A percentile compares a stretch with the other conserved stretches of the same genome.
These are phyloP conservation scores for Tenthredo livida DNA, from an alignment of 2,888 invertebrate species.

Conservation along the genomic window DNA sequence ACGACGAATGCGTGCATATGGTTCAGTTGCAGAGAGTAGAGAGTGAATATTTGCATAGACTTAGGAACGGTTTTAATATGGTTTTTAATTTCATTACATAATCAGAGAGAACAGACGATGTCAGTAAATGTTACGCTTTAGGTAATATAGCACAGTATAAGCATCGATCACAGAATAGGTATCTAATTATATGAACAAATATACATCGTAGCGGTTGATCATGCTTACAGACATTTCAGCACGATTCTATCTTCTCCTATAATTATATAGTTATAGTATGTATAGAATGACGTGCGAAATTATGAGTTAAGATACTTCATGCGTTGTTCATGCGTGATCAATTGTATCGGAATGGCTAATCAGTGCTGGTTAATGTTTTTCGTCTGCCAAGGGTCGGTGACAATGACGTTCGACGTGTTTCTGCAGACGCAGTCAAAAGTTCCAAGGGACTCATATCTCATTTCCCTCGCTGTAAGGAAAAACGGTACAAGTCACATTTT, in stretches of 20 bases:
- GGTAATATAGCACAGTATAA: background rate
- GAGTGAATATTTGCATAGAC: background rate
- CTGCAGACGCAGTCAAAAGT: conserved; percentile 38
- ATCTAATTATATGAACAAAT: background rate
- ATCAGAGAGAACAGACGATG: conserved; percentile 34
- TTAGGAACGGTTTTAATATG: conserved; percentile 19
- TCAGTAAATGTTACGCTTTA: conserved; percentile 38
- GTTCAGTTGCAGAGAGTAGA: background rate
- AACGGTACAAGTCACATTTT: conserved; percentile 15
- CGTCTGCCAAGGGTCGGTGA: conserved; percentile 42
- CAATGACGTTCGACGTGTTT: conserved; percentile 24
- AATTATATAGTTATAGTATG: conserved; percentile 6
- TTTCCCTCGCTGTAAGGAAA: conserved; percentile 14
- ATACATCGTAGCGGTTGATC: background rate
- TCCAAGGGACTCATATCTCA: conserved; percentile 38
- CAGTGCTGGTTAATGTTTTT: conserved; percentile 40
- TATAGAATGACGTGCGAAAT: background rate
- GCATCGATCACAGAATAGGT: conserved; percentile 17
- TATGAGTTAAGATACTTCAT: background rate
- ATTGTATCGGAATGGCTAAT: conserved; percentile 13
- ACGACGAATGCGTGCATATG: background rate
- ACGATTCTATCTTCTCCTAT: background rate
- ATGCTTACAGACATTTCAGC: background rate
- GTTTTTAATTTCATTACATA: conserved; percentile 35
- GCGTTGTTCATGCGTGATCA: background rate